Base-by-base conservation (phyloP, 2,113 vertebrate species). In the Myanophis thanlyinensis region DNA sequence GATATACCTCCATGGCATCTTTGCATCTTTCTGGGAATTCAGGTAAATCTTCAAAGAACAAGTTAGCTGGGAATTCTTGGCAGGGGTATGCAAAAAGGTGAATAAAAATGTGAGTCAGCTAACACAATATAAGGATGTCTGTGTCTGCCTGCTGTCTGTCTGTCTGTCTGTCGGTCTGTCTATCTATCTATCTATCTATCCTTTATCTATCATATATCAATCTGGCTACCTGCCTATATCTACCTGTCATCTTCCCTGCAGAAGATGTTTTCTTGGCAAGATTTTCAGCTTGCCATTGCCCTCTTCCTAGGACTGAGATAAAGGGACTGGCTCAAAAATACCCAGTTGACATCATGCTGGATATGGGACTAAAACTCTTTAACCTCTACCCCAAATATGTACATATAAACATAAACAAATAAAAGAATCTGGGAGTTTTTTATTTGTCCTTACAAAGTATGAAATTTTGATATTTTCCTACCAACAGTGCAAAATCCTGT, bases 1-100 rank as follows among this genome's bases (percentile, higher is more conserved):
- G 99, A 99, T 0, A 95, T 97, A 3, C 99, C 99, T 4, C 99
- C 99, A 0, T 99, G 98, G 99, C 98, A 99, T 95, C 97, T 99
- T 86, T 99, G 99, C 96, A 98, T 99, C 96, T 96, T 99, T 91
- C 93, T 99, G 89, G 99, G 99, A 62, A 98, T 99, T 96, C 99
- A 99, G 98, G 99, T 98, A 95, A 51, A 91, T 73, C 0, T 5
- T 47, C 49, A 27, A 30, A 91, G 48, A 51, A 49, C 5, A 40
- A 51, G 23, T 11, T 27, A 80, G 49, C 88, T 56, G 23, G n/a
- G 89, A 88, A 10, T 44, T 1, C 0, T 40, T 52, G 12, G 3
- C 52, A 44, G 53, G 47, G 85, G 3, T 53, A 92, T 54, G 62
- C 23, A 46, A 91, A 27, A 4, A 46, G 46, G n/a, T 49, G 20